A percentile compares a stretch with the other conserved stretches of the same genome.
Conservation (phyloP, 2,113 vertebrate species). For the Ammospiza caudacuta region DNA sequence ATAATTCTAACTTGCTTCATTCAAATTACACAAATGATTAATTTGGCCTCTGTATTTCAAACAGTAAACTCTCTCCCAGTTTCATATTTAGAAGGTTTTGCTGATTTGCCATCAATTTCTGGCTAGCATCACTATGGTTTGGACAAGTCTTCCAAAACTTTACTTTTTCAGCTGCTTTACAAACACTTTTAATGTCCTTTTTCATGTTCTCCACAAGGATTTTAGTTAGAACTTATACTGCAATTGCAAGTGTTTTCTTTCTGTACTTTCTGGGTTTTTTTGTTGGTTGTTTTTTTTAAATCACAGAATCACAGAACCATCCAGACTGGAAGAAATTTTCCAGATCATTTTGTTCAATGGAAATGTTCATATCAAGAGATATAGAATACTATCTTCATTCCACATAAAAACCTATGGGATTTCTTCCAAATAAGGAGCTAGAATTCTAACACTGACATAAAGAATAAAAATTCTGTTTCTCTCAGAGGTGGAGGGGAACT, state of each 20-base stretch:
- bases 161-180: background rate
- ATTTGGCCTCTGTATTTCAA: background rate
- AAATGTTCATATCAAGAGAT: background rate
- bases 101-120: background rate
- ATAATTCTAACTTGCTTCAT: constrained; percentile 24
- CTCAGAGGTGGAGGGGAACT: background rate
- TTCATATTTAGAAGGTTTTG: background rate
- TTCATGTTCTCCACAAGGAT: background rate
- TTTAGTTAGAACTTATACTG: background rate
- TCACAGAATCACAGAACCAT: background rate
- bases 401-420: background rate
- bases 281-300: background rate
- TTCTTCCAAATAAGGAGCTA: background rate
- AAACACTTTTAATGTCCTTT: background rate
- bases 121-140: background rate
- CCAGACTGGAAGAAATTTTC: background rate
- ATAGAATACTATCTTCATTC: background rate
- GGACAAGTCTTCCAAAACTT: background rate
- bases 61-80: background rate
- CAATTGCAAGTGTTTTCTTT: background rate
- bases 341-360: background rate
- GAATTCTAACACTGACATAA: background rate
- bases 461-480: background rate
- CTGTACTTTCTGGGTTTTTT: rapidly evolving
- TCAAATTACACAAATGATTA: constrained; percentile 10